Percentiles rank a stretch among this genome's conserved stretches.
These are phyloP conservation scores for Myiozetetes cayanensis DNA, from an alignment of 2,113 vertebrate genomes.

Conservation along the genomic window DNA sequence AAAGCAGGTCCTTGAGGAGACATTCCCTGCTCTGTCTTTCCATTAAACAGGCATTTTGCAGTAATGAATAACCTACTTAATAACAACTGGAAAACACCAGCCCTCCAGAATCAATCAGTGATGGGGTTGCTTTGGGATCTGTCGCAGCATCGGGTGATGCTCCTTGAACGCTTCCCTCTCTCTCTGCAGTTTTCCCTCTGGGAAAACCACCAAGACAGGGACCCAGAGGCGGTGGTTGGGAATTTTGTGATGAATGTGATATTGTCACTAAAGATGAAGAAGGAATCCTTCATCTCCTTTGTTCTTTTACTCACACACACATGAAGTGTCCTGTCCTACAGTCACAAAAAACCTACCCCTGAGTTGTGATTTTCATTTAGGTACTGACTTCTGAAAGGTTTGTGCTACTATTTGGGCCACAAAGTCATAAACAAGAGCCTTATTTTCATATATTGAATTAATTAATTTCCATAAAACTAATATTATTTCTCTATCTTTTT, in stretches of 20 bases:
- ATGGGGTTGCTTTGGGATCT: not conserved
- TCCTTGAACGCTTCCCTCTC: fast-evolving
- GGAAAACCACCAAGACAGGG: not conserved
- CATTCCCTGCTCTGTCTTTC: not conserved
- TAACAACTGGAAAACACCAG: fast-evolving
- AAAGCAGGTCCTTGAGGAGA: not conserved
- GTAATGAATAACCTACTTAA: not conserved
- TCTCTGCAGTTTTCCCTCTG: not conserved
- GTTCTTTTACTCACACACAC: not conserved
- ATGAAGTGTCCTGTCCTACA: fast-evolving
- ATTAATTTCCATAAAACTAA: not conserved
- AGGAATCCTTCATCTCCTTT: not conserved
- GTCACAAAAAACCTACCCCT: not conserved
- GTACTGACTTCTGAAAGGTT: not conserved
- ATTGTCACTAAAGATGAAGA: not conserved
- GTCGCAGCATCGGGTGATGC: not conserved
- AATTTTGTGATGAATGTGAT: not conserved
- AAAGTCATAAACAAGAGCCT: not conserved
- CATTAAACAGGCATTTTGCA: not conserved
- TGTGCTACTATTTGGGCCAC: not conserved
- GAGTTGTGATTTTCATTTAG: not conserved
- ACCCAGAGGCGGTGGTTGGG: not conserved
- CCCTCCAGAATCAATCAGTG: not conserved
- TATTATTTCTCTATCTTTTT: not conserved
- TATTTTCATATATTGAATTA: not conserved